These are phyloP conservation scores for Oryzias dopingdopingensis DNA, from an alignment of 2,797 vertebrate genomes.

Conservation along the genomic window DNA sequence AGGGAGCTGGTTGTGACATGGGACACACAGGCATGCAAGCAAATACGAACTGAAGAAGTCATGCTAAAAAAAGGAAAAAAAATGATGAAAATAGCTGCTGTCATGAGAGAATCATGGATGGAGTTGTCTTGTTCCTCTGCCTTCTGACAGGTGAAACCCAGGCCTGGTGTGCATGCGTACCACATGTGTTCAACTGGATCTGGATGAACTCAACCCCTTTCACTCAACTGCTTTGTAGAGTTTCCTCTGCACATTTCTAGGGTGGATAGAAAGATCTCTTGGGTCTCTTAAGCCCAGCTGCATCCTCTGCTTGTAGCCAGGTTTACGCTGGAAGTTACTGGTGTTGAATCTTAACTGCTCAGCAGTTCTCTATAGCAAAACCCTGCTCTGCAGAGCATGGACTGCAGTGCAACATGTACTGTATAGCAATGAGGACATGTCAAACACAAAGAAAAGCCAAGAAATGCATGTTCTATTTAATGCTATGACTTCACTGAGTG, in stretches of 20 bases:
- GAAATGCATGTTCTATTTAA: slow-evolving; percentile 32
- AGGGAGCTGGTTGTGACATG: slow-evolving; percentile 35
- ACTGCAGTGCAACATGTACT: slow-evolving; percentile 17
- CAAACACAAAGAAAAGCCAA: slow-evolving; percentile 25
- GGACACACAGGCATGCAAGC: slow-evolving; percentile 54
- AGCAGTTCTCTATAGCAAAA: slow-evolving; percentile 17
- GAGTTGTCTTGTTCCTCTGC: slow-evolving; percentile 53
- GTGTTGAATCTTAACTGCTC: slow-evolving; percentile 62
- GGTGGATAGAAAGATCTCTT: slow-evolving; percentile 48
- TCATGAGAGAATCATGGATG: slow-evolving; percentile 50
- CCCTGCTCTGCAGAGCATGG: slow-evolving; percentile 24
- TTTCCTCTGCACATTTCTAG: slow-evolving; percentile 57
- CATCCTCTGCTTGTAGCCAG: slow-evolving; percentile 63
- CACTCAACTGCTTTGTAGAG: slow-evolving; percentile 31
- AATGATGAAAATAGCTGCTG: slow-evolving; percentile 55
- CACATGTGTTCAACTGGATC: slow-evolving; percentile 29
- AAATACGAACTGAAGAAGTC: slow-evolving; percentile 28
- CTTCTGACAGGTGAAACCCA: slow-evolving; percentile 50
- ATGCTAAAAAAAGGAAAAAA: slow-evolving; percentile 39
- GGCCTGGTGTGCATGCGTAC: slow-evolving; percentile 22
- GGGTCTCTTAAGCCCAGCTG: slow-evolving; percentile 67
- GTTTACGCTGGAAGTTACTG: slow-evolving; percentile 58
- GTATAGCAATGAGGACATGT: slow-evolving; percentile 19
- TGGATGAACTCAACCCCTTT: slow-evolving; percentile 17
- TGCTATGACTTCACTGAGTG: slow-evolving; percentile 32